Conservation (phyloP, 1,140 invertebrate species). For the Drosophila mojavensis region DNA sequence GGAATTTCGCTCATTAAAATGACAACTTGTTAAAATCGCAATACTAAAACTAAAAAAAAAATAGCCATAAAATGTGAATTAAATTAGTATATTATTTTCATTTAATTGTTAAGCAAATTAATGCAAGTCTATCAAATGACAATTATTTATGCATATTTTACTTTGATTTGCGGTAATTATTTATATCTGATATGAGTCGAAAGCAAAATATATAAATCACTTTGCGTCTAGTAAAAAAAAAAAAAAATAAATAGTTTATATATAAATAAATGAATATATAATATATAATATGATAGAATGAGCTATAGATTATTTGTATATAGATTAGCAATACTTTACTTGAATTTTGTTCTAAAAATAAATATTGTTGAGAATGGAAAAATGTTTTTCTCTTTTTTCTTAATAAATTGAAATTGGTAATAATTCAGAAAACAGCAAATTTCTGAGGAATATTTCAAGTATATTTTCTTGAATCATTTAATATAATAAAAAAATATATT, state of each 20-base stretch:
- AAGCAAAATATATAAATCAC: neutral
- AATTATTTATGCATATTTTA: slow-evolving; percentile 1
- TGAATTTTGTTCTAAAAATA: too few relatives aligned
- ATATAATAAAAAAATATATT: too few relatives aligned
- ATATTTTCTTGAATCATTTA: too few relatives aligned
- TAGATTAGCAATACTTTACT: too few relatives aligned
- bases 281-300: neutral
- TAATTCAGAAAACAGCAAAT: too few relatives aligned
- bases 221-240: neutral
- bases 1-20: slow-evolving; percentile 57
- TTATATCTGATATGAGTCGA: neutral
- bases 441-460: too few relatives aligned
- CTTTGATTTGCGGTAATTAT: neutral
- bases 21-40: slow-evolving; percentile 18
- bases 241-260: neutral
- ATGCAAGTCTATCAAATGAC: neutral
- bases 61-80: neutral
- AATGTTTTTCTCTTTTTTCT: too few relatives aligned
- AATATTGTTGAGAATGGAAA: too few relatives aligned
- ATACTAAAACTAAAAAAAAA: slow-evolving; percentile 6
- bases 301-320: too few relatives aligned
- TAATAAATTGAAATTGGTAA: too few relatives aligned
- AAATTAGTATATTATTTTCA: slow-evolving; percentile 12
- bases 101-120: slow-evolving; percentile 1
- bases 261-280: neutral